phyloP scores from a whole-genome alignment of 2,113 vertebrate species.

The Salminus brasiliensis region DNA sequence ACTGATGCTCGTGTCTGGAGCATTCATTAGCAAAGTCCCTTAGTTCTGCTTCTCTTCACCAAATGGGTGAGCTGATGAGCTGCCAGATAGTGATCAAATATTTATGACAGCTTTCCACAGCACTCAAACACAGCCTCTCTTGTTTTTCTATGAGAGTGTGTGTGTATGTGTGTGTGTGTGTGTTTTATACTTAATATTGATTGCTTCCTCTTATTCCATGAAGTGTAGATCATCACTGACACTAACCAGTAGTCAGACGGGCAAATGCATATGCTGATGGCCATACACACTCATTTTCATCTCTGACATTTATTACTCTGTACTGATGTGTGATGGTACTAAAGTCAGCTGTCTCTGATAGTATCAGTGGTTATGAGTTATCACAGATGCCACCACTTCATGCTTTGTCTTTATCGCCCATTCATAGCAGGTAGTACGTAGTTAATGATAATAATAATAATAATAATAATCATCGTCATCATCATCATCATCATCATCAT shows the following conservation, averaged over 20 bases:
- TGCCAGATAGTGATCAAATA: slow-evolving; percentile 54
- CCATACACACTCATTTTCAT: neutral
- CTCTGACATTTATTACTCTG: slow-evolving; percentile 12
- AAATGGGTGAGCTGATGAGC: slow-evolving; percentile 42
- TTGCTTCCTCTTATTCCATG: slow-evolving; percentile 27
- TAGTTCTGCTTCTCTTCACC: slow-evolving; percentile 40
- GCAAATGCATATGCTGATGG: slow-evolving; percentile 5
- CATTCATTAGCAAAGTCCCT: slow-evolving; percentile 43
- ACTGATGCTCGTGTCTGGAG: slow-evolving; percentile 41
- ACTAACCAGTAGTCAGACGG: slow-evolving; percentile 30
- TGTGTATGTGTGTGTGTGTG: neutral
- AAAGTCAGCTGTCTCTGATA: slow-evolving; percentile 7
- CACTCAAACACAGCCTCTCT: slow-evolving; percentile 25
- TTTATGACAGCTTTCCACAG: slow-evolving; percentile 45
- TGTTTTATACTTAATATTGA: slow-evolving; percentile 41
- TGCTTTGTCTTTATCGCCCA: neutral
- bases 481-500: too few relatives aligned
- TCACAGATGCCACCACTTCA: neutral
- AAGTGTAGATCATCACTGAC: slow-evolving; percentile 34
- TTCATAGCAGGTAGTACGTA: too few relatives aligned
- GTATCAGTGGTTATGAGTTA: neutral
- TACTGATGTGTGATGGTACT: neutral
- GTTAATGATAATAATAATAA: too few relatives aligned
- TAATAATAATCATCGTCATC: too few relatives aligned
- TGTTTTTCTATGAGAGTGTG: slow-evolving; percentile 7